A percentile compares a stretch with the other conserved stretches of the same genome.
These are phyloP conservation scores for Brachionus sp. DNA, from an alignment of 1,140 invertebrate species.

Conservation along the genomic window DNA sequence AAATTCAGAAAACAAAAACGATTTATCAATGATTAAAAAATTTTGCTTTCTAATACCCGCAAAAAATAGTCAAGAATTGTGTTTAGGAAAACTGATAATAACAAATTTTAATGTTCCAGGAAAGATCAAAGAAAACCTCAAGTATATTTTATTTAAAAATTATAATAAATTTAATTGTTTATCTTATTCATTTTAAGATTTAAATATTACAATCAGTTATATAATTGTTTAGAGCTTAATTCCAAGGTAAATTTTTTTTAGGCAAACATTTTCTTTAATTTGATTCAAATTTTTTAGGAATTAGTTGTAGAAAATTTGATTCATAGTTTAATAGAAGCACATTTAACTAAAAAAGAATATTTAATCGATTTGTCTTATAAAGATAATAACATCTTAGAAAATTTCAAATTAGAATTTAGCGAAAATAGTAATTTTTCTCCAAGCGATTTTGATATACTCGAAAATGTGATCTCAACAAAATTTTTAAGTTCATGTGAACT, in stretches of 20 bases:
- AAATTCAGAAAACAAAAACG: neutral
- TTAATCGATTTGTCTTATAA: neutral
- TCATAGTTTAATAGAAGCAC: neutral
- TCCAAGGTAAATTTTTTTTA: neutral
- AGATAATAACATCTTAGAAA: neutral
- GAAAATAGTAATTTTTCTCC: neutral
- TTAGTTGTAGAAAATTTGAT: neutral
- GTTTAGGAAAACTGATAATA: neutral
- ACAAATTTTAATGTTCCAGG: neutral
- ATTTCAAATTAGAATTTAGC: neutral
- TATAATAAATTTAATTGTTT: neutral
- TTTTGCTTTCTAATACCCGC: neutral
- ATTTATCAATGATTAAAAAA: neutral
- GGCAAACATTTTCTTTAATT: neutral
- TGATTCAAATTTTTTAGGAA: neutral
- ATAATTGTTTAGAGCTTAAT: neutral
- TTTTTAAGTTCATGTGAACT: neutral
- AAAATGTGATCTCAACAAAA: neutral
- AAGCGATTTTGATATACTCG: neutral
- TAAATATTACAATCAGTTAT: neutral
- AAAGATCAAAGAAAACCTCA: neutral
- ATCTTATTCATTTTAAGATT: neutral
- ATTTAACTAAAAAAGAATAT: neutral
- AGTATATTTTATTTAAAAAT: neutral
- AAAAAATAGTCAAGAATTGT: neutral